Evolutionary conservation across 2,797 vertebrate species (phyloP).

Genomic region (Gymnothorax reevesii): DNA sequence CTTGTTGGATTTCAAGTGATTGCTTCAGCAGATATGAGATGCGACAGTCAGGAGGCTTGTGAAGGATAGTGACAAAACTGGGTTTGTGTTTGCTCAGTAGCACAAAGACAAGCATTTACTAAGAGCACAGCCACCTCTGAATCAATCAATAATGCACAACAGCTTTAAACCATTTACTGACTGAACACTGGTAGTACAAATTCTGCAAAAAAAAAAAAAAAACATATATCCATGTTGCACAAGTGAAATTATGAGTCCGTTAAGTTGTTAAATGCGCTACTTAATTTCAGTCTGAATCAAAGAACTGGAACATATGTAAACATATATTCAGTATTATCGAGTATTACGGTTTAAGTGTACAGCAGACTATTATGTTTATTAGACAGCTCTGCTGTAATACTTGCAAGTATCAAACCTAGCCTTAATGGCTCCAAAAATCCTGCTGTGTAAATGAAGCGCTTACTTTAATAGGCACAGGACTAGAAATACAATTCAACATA

Average conservation of each 20-base stretch:
- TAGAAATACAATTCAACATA: not conserved
- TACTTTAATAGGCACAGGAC: not conserved
- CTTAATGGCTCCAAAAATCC: not conserved
- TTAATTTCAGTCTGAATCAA: not conserved
- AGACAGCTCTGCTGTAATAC: not conserved
- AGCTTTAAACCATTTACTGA: not conserved
- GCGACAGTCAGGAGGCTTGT: slow-evolving; percentile 54
- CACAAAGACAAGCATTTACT: slow-evolving; percentile 70
- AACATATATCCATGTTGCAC: not conserved
- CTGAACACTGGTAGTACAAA: not conserved
- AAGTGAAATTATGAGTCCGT: not conserved
- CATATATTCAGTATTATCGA: not conserved
- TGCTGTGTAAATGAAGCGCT: not conserved
- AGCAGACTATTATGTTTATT: not conserved
- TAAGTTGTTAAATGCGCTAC: not conserved
- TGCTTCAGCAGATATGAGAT: slow-evolving; percentile 70
- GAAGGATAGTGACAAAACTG: slow-evolving; percentile 63
- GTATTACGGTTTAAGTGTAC: not conserved
- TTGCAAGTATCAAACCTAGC: not conserved
- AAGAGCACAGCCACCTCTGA: slow-evolving; percentile 1
- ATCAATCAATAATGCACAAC: not conserved
- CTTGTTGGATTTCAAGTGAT: slow-evolving; percentile 74
- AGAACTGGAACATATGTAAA: not conserved
- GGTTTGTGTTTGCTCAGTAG: slow-evolving; percentile 70
- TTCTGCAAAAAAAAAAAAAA: not conserved